Percentiles rank a stretch among this genome's conserved stretches.
These are phyloP conservation scores for Paratilapia polleni DNA, from an alignment of 2,113 vertebrate genomes.

Conservation along the genomic window DNA sequence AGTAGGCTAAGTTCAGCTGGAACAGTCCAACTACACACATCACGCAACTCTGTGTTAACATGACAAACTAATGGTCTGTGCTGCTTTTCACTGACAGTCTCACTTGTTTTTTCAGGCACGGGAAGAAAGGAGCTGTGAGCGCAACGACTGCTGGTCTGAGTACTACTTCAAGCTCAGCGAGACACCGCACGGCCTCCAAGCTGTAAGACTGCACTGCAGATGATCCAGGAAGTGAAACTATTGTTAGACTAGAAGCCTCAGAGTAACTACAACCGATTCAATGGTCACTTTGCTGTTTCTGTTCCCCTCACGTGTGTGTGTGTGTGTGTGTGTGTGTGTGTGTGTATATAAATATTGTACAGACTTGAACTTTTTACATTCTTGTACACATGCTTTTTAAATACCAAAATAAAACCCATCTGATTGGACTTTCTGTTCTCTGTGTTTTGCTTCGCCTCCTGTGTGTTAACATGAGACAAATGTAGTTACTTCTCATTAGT, in stretches of 20 bases:
- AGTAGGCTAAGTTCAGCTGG: not conserved
- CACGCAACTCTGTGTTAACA: not conserved
- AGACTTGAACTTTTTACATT: not conserved
- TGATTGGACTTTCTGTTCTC: not conserved
- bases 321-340: no score
- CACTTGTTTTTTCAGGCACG: conserved; percentile 3
- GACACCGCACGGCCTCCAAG: not conserved
- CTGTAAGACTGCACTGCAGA: not conserved
- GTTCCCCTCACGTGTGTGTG: fast-evolving
- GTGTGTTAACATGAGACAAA: not conserved
- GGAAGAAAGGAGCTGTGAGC: not conserved
- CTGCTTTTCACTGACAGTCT: not conserved
- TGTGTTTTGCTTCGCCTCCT: not conserved
- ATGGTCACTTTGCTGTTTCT: not conserved
- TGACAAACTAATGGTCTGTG: not conserved
- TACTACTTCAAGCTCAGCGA: not conserved
- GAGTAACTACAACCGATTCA: not conserved
- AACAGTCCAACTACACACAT: not conserved
- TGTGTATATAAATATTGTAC: no score
- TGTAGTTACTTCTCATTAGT: no score
- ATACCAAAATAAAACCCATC: not conserved
- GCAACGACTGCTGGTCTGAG: not conserved
- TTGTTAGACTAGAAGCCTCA: not conserved
- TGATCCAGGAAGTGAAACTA: not conserved
- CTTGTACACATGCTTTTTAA: not conserved